These are phyloP conservation scores for Craniophora ligustri DNA, from an alignment of 2,888 invertebrate genomes.

Conservation along the genomic window DNA sequence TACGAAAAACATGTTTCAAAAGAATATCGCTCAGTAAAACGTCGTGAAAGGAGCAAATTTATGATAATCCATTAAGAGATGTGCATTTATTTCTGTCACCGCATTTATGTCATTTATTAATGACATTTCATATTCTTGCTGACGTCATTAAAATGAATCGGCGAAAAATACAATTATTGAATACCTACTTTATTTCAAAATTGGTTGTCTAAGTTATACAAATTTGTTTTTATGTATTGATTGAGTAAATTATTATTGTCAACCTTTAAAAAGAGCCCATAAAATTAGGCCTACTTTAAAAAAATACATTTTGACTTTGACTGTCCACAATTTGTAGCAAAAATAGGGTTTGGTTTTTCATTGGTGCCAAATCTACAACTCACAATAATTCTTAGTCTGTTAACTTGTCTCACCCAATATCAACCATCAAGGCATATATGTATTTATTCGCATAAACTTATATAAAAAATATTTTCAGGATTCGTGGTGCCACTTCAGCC, in stretches of 20 bases:
- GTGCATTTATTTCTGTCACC: slow-evolving; percentile 50
- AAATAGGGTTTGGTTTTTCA: too few relatives aligned
- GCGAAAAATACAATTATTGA: slow-evolving; percentile 23
- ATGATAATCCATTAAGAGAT: slow-evolving; percentile 18
- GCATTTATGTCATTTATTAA: slow-evolving; percentile 35
- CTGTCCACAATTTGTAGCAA: slow-evolving; percentile 2
- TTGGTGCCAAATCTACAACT: too few relatives aligned
- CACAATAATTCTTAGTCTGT: too few relatives aligned
- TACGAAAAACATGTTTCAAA: slow-evolving; percentile 2
- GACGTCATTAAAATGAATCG: slow-evolving; percentile 37
- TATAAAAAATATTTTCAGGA: slow-evolving; percentile 62
- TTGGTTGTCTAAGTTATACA: too few relatives aligned
- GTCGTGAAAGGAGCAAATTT: slow-evolving; percentile 22
- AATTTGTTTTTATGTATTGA: too few relatives aligned
- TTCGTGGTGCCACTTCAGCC: slow-evolving; percentile 83
- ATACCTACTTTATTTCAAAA: slow-evolving; percentile 22
- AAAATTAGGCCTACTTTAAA: too few relatives aligned
- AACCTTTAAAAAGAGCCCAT: too few relatives aligned
- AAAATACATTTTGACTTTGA: too few relatives aligned
- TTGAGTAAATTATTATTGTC: too few relatives aligned
- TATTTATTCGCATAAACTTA: slow-evolving; percentile 7
- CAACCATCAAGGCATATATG: too few relatives aligned
- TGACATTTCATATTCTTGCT: slow-evolving; percentile 40
- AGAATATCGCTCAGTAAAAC: slow-evolving; percentile 5
- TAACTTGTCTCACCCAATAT: too few relatives aligned